Base-by-base conservation (phyloP, 2,797 vertebrate genomes). In the Gallirallus australis region DNA sequence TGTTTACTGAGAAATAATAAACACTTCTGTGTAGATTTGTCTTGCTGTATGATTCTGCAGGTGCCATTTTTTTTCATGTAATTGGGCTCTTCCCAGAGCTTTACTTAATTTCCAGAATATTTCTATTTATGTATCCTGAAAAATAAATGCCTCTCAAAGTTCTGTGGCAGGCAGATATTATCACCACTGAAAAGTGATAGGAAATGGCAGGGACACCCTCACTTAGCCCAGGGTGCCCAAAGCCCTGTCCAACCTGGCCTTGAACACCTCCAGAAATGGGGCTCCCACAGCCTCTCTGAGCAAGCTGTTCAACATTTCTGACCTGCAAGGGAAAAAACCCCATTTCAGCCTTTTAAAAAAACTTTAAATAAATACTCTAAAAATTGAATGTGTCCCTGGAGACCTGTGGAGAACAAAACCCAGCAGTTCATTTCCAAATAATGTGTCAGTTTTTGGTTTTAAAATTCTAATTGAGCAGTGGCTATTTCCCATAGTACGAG, bases 1-100 rank as follows among this genome's bases (percentile, higher is more conserved):
- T 90, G 77, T 72, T 93, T 89, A 27, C 72, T 59, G 11, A 82
- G 83, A 82, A 93, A 90, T 40, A 84, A 40, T 91, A 71, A 90
- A 84, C 66, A n/a, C 61, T 78, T 64, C 63, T 70, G 90, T 61
- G 59, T 12, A 20, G 89, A 24, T 80, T 88, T 78, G 54, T 83
- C 57, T 71, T 80, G 56, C 21, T 15, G 4, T 50, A 17, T 31
- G 31, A 3, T 81, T 54, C 69, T 82, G 53, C 65, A 76, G 60
- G 66, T 82, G 48, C 64, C 63, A 19, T 30, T 88, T 92, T 68
- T 37, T 37, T 12, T 37, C 66, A 15, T 53, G 1, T 60, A 56
- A 88, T 82, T 66, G 72, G 76, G 45, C 50, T 72, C 56, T 71
- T 92, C 50, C 65, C 48, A 18, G 63, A 30, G 42, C 15, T 17